Conservation (phyloP, 2,888 invertebrate species). For the Lasioglossum pauxillum region DNA sequence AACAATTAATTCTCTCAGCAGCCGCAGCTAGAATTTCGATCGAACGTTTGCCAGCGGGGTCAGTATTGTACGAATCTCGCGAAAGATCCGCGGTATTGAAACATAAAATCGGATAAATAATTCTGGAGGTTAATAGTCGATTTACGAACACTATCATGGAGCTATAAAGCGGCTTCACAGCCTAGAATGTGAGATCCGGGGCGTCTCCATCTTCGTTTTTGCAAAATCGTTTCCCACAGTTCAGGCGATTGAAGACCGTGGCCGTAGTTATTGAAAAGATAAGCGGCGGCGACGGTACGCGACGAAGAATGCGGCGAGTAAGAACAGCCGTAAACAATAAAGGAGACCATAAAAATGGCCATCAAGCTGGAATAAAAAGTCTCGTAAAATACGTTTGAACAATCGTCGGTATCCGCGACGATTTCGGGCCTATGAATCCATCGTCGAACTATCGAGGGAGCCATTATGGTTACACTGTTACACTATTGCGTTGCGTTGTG, state of each 20-base stretch:
- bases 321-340: slow-evolving; percentile 9
- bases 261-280: background rate
- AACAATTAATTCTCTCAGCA: background rate
- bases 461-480: background rate
- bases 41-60: background rate
- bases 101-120: background rate
- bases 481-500: slow-evolving; percentile 29
- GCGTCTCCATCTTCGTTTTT: background rate
- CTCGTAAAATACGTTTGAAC: slow-evolving; percentile 17
- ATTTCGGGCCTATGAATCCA: background rate
- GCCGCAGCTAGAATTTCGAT: background rate
- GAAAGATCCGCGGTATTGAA: background rate
- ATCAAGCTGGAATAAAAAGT: background rate
- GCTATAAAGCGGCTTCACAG: background rate
- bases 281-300: background rate
- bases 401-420: background rate
- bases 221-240: background rate
- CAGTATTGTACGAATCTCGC: background rate
- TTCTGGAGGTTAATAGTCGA: background rate
- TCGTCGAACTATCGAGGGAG: background rate
- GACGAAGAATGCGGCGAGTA: slow-evolving; percentile 12
- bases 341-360: slow-evolving; percentile 5
- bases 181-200: background rate
- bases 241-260: background rate
- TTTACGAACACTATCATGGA: background rate